These are phyloP conservation scores for Vespertilio murinus DNA, from an alignment of 2,797 vertebrate species.

Conservation along the genomic window DNA sequence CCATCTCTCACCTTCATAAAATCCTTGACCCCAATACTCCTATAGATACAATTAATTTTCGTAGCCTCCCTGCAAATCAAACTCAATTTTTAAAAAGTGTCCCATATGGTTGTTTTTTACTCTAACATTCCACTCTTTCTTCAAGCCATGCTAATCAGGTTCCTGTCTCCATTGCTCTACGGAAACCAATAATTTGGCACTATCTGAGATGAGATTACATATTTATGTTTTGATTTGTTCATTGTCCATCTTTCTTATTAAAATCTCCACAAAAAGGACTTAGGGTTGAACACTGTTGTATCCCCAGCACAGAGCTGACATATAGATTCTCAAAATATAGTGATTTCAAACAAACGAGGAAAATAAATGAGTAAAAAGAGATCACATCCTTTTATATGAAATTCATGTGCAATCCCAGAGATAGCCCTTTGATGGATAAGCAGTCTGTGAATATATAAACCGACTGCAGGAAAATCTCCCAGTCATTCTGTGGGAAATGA, in stretches of 20 bases:
- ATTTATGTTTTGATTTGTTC: background rate
- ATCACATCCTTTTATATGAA: background rate
- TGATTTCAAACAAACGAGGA: too few species aligned
- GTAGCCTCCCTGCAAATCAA: background rate
- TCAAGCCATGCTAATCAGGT: background rate
- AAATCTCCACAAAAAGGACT: background rate
- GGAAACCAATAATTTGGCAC: background rate
- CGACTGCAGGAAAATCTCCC: background rate
- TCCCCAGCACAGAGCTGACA: background rate
- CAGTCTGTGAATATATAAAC: conserved; percentile 4
- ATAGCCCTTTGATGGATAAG: background rate
- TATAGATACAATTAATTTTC: background rate
- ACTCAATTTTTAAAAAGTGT: background rate
- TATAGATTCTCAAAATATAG: background rate
- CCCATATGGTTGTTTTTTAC: background rate
- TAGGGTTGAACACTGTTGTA: background rate
- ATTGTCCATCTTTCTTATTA: background rate
- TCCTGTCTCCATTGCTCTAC: background rate
- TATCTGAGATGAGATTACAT: background rate
- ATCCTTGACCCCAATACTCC: background rate
- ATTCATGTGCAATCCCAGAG: background rate
- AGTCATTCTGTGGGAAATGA: background rate
- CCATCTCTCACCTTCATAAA: background rate
- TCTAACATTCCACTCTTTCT: background rate
- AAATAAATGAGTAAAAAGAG: background rate